Conservation (phyloP, 2,888 invertebrate species). For the Ernsta delagoae region DNA sequence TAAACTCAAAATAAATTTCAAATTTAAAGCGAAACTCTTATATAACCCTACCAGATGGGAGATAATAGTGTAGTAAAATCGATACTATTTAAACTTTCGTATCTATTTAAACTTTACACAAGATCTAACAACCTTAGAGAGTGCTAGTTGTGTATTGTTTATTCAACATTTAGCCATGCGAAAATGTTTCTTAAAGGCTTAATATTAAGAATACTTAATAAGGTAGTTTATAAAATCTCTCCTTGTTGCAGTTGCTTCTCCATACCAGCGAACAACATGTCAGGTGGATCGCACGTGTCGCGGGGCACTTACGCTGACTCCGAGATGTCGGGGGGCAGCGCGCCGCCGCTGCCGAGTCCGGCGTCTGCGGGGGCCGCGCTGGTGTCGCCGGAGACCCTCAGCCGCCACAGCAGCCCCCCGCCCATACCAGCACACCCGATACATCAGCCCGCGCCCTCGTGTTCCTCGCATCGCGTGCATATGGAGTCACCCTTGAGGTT, state of each 20-base stretch:
- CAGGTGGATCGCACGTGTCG: slow-evolving; percentile 85
- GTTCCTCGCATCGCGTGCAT: slow-evolving; percentile 82
- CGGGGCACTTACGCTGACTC: slow-evolving; percentile 79
- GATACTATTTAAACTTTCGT: too few relatives aligned
- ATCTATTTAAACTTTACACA: too few relatives aligned
- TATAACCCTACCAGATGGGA: too few relatives aligned
- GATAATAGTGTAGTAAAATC: too few relatives aligned
- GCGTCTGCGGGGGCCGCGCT: too few relatives aligned
- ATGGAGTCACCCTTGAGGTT: slow-evolving; percentile 83
- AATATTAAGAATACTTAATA: too few relatives aligned
- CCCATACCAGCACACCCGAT: slow-evolving; percentile 83
- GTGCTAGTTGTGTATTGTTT: too few relatives aligned
- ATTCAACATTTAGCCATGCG: too few relatives aligned
- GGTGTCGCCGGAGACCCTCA: slow-evolving; percentile 90
- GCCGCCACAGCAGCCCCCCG: slow-evolving; percentile 86
- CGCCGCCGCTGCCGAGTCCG: slow-evolving; percentile 89
- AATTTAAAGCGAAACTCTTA: too few relatives aligned
- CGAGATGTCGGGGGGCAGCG: slow-evolving; percentile 79
- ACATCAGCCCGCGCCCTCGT: slow-evolving; percentile 78
- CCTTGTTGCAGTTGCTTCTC: slow-evolving; percentile 81
- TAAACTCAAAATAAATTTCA: too few relatives aligned
- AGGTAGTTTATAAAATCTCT: neutral
- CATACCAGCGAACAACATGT: slow-evolving; percentile 86
- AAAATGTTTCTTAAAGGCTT: too few relatives aligned
- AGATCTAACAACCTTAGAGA: too few relatives aligned